Evolutionary conservation across 2,113 vertebrate species (phyloP).

Genomic region (Falcunculus frontatus): DNA sequence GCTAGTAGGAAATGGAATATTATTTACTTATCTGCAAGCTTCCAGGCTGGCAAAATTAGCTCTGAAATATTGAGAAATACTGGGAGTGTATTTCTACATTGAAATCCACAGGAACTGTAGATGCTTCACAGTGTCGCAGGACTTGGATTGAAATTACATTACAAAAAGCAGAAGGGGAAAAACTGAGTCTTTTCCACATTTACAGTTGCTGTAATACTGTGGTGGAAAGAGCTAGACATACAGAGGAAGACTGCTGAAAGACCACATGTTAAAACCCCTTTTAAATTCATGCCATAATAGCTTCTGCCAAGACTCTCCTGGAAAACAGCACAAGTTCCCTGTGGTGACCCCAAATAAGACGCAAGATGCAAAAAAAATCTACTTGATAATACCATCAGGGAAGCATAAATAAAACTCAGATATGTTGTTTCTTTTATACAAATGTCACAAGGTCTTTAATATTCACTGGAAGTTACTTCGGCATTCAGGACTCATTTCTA

Average conservation of each 20-base stretch:
- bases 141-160: background rate
- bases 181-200: background rate
- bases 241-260: background rate
- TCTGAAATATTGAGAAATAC: background rate
- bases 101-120: background rate
- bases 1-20: background rate
- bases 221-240: background rate
- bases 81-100: background rate
- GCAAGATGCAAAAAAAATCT: background rate
- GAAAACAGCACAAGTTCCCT: background rate
- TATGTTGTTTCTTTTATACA: background rate
- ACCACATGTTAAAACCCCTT: background rate
- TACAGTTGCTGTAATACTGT: background rate
- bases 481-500: background rate
- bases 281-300: background rate
- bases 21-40: background rate
- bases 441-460: background rate
- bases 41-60: background rate
- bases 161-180: constrained; percentile 1
- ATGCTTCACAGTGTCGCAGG: background rate
- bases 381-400: background rate
- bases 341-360: background rate
- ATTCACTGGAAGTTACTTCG: background rate
- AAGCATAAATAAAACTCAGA: background rate
- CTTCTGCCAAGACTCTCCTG: background rate